These are phyloP conservation scores for Acropternis orthonyx DNA, from an alignment of 2,797 vertebrate genomes.

Conservation along the genomic window DNA sequence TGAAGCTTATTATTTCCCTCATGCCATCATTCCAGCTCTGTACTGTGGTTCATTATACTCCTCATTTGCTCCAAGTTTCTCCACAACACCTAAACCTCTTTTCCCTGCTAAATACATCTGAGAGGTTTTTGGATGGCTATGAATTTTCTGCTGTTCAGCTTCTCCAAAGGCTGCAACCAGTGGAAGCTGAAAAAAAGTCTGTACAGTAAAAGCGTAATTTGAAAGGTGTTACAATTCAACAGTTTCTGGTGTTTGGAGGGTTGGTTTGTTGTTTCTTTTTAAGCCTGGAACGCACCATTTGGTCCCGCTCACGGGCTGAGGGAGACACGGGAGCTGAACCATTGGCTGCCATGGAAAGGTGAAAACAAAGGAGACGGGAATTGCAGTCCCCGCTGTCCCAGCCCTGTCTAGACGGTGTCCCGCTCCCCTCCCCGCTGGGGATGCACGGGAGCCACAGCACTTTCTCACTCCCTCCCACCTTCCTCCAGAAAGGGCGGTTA, in stretches of 20 bases:
- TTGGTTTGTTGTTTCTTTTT: not conserved
- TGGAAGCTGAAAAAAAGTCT: not conserved
- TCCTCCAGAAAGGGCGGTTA: constrained; percentile 26
- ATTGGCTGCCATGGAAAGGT: constrained; percentile 7
- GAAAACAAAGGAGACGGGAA: constrained; percentile 26
- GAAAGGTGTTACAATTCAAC: not conserved
- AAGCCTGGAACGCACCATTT: not conserved
- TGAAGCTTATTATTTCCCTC: not conserved
- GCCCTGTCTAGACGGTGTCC: constrained; percentile 59
- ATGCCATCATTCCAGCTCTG: not conserved
- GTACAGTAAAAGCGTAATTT: not conserved
- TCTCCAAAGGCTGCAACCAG: not conserved
- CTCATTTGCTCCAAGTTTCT: not conserved
- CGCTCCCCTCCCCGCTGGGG: not conserved
- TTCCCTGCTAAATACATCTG: not conserved
- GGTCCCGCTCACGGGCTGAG: not conserved
- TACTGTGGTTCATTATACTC: not conserved
- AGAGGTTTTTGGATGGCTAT: not conserved
- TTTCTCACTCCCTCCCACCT: constrained; percentile 33
- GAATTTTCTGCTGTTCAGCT: not conserved
- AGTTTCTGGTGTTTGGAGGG: not conserved
- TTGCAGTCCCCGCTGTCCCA: constrained; percentile 31
- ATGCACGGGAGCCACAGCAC: constrained; percentile 36
- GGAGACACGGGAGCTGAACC: not conserved
- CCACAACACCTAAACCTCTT: not conserved